Evolutionary conservation across 53 echinoderm and acorn worm species (phyloP).

Genomic region (Pentamera pediparva): DNA sequence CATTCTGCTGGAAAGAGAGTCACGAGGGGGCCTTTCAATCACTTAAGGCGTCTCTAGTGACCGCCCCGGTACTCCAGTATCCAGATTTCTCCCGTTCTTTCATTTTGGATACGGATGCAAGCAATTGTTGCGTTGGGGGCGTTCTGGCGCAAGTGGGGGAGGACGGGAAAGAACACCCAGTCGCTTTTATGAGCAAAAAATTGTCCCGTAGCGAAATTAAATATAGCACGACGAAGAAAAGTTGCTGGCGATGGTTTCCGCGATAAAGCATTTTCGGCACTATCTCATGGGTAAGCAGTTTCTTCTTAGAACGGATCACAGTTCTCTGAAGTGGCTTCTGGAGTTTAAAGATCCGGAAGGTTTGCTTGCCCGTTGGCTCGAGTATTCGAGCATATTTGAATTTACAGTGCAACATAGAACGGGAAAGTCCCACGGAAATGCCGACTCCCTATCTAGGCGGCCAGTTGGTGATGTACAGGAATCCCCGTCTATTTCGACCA

Average conservation of each 20-base stretch:
- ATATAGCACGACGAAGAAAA: slow-evolving; percentile 39
- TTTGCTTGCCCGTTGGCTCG: slow-evolving; percentile 38
- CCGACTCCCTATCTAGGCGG: slow-evolving; percentile 45
- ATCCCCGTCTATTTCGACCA: neutral
- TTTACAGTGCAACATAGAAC: slow-evolving; percentile 33
- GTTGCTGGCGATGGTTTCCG: slow-evolving; percentile 32
- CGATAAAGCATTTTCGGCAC: slow-evolving; percentile 40
- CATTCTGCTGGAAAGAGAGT: neutral
- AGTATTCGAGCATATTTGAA: slow-evolving; percentile 30
- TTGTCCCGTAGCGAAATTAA: neutral
- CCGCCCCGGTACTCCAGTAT: neutral
- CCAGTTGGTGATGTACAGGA: neutral
- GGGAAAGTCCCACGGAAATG: slow-evolving; percentile 33
- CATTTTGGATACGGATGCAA: neutral
- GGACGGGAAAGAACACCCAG: neutral
- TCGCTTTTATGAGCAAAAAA: neutral
- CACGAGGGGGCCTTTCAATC: neutral
- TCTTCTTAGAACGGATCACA: slow-evolving; percentile 36
- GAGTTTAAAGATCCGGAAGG: slow-evolving; percentile 43
- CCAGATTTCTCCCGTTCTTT: neutral
- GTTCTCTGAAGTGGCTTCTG: slow-evolving; percentile 39
- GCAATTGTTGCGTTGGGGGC: neutral
- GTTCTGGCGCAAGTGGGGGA: neutral
- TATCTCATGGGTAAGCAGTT: slow-evolving; percentile 40
- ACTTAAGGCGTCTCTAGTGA: neutral